Evolutionary conservation across 2,113 vertebrate species (phyloP), one percentile per base, ranked within the genome.

Genomic region (Platycercus adscitus): DNA sequence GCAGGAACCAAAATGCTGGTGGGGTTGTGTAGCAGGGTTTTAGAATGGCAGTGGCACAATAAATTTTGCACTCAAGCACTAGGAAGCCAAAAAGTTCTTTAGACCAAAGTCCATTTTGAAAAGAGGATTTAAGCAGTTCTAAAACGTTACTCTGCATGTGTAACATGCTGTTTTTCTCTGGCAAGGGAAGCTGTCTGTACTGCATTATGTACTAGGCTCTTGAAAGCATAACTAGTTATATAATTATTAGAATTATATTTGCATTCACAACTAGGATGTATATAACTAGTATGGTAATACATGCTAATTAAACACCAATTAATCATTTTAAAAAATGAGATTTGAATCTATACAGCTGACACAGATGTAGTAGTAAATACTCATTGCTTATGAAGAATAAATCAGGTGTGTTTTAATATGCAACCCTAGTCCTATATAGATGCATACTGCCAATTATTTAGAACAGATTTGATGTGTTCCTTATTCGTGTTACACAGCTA

Each of bases 211-310:
- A 86, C 88, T 46, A 79, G 39, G 80, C 60, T 89, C 33, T 88
- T 89, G 65, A 95, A 93, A 94, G 47, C 86, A 78, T 31, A 86
- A 43, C 39, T 63, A 78, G 77, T 96, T 63, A 50, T 65, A 47
- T 86, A 91, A 93, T 95, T 92, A 93, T 95, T 96, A 95, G 91
- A 95, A 95, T 95, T 46, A 84, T 89, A 93, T 95, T 91, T 91
- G 83, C 86, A 93, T 95, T 92, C 73, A 46, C 71, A 83, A 28
- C 69, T 71, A 88, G 72, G 52, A 86, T 81, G 86, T 88, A 44
- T 68, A 58, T 47, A 88, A 68, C 82, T 77, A 35, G 23, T 41
- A 93, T 58, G 84, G 56, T 68, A 95, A 95, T 89, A 65, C 72
- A 77, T 91, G 72, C 35, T 94, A 91, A 93, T 96, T 95, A 93